Evolutionary conservation across 64 coral and sea anemone species (phyloP).

Genomic region (Actinia equina): DNA sequence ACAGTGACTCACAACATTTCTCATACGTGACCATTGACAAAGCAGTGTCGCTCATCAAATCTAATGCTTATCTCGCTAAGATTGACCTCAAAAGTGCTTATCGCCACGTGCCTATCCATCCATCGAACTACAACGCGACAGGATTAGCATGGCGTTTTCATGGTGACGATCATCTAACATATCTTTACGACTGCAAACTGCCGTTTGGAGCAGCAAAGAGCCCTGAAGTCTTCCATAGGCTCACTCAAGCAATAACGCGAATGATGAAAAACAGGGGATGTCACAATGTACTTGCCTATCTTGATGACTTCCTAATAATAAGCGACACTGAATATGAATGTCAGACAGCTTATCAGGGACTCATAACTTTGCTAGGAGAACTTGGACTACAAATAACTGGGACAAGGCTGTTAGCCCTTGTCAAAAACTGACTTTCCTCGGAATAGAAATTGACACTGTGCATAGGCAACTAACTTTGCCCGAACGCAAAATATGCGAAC

Average conservation of each 20-base stretch:
- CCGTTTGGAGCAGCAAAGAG: no score
- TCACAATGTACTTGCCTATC: neutral
- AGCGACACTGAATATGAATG: neutral
- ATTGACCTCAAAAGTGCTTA: no score
- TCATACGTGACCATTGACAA: no score
- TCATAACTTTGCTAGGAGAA: neutral
- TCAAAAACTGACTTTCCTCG: conserved; percentile 49
- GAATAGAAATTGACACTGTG: conserved; percentile 57
- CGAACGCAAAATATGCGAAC: conserved; percentile 27
- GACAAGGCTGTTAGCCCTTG: conserved; percentile 18
- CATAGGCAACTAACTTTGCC: conserved; percentile 17
- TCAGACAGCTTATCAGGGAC: neutral
- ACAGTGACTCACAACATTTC: no score
- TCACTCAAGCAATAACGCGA: neutral
- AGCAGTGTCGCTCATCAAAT: no score
- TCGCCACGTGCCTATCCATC: no score
- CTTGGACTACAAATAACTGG: conserved; percentile 9
- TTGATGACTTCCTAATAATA: neutral
- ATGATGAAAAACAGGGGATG: neutral
- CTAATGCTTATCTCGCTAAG: no score
- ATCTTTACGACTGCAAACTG: no score
- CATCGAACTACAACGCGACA: no score
- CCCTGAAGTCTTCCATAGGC: no score
- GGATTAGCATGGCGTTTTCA: no score
- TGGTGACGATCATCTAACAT: no score